Base-by-base conservation (phyloP, 2,113 vertebrate genomes). In the Nestor notabilis region DNA sequence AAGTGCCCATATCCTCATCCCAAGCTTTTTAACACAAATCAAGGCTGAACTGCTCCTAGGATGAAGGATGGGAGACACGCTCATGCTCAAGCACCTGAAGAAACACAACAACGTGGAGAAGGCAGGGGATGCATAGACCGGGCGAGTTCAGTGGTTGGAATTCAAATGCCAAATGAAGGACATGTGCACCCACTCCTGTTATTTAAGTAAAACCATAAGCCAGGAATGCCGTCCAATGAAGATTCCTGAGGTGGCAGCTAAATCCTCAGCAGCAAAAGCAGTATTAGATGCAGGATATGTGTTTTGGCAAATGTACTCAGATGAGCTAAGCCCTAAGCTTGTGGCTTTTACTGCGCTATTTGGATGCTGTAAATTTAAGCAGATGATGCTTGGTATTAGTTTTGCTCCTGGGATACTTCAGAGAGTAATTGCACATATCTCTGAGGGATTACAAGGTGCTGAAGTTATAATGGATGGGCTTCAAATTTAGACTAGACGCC, bases 171-270 rank as follows among this genome's bases (percentile, higher is more conserved):
- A 93, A 87, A 65, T 31, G 70, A 94, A 83, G 94, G 89, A 92
- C 92, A 43, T 25, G 47, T 79, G 93, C 87, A 74, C 63, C 77
- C 77, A 69, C 70, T 91, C 35, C 70, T 83, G 83, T 52, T 95
- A 61, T 37, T 95, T 95, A 93, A 96, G 50, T 79, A 89, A 95
- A 96, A 81, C 92, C 83, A 39, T 81, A 77, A 93, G 78, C 44
- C 8, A 3, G 17, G 69, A 92, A 61, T 23, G 87, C 81, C 4
- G 81, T 92, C 96, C 93, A 96, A 3, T 24, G 94, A 55, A 63
- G 93, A 95, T 95, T 94, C 87, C 89, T 91, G 96, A 95, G 96
- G 97, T 97, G 96, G 93, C 95, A 96, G 91, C 95, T 94, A 77
- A 96, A 91, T 90, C 94, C 91, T 87, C 91, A 83, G 91, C 87